phyloP scores from a whole-genome alignment of 2,888 invertebrate genomes.

The Galerucella calmariensis region DNA sequence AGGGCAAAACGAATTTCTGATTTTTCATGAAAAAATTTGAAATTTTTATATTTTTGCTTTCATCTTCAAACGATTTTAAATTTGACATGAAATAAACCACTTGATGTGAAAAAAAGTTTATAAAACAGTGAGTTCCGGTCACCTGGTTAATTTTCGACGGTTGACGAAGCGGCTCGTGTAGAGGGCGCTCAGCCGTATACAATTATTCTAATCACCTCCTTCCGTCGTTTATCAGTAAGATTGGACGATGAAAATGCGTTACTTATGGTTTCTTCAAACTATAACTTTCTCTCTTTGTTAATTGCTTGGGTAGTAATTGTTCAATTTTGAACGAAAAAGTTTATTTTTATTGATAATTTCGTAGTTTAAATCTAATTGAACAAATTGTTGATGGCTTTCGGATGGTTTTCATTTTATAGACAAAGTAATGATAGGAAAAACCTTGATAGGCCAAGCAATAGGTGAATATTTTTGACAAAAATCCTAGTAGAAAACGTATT shows the following conservation, averaged over 20 bases:
- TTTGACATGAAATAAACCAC: not conserved
- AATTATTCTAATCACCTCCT: conserved; percentile 36
- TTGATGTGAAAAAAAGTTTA: not conserved
- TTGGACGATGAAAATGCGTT: conserved; percentile 11
- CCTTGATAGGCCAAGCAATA: no score
- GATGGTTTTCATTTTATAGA: no score
- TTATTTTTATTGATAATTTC: not conserved
- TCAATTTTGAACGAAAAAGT: not conserved
- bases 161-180: conserved; percentile 29
- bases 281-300: conserved; percentile 14
- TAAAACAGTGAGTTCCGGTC: conserved; percentile 14
- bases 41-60: no score
- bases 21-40: no score
- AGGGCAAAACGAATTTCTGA: no score
- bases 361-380: not conserved
- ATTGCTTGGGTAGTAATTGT: conserved; percentile 9
- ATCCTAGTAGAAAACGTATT: no score
- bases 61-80: no score
- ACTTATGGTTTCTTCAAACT: conserved; percentile 24
- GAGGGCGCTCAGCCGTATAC: conserved; percentile 37
- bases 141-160: conserved; percentile 27
- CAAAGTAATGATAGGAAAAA: no score
- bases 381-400: no score
- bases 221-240: conserved; percentile 22
- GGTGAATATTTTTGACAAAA: no score